phyloP scores from a whole-genome alignment of 2,113 vertebrate species.

The Synodontis membranacea region DNA sequence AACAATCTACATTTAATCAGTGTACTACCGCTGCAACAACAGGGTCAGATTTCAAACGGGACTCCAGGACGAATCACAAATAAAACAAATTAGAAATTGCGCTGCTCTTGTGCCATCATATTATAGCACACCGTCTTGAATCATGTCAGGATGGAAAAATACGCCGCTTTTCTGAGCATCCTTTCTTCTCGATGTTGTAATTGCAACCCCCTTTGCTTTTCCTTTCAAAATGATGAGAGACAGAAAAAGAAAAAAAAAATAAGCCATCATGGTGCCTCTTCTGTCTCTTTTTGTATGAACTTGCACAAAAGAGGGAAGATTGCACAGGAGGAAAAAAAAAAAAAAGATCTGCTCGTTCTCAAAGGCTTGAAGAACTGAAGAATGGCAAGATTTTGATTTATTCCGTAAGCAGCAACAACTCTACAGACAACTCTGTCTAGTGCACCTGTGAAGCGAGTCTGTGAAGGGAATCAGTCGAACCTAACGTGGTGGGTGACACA shows the following conservation, averaged over 20 bases:
- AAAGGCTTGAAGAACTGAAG: background rate
- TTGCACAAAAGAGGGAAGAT: background rate
- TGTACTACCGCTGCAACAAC: background rate
- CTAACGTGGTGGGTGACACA: conserved; percentile 20
- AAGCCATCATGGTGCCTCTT: background rate
- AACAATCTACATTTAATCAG: background rate
- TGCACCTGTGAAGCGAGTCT: background rate
- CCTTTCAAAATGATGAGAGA: background rate
- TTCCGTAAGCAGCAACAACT: background rate
- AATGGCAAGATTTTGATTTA: background rate
- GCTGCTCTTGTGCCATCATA: background rate
- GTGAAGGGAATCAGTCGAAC: background rate
- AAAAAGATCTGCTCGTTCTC: background rate
- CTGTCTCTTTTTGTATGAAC: background rate
- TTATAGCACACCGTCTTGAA: background rate
- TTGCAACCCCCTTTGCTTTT: background rate
- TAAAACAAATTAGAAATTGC: background rate
- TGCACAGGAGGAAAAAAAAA: background rate
- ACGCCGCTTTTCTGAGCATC: background rate
- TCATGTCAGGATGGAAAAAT: background rate
- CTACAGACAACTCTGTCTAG: conserved; percentile 7
- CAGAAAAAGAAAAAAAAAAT: too few species aligned
- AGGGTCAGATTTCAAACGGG: background rate
- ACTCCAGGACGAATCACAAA: background rate
- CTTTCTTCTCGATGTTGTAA: background rate